These are phyloP conservation scores for Mastomys natalensis DNA, from an alignment of 2,113 vertebrate species.

Conservation along the genomic window DNA sequence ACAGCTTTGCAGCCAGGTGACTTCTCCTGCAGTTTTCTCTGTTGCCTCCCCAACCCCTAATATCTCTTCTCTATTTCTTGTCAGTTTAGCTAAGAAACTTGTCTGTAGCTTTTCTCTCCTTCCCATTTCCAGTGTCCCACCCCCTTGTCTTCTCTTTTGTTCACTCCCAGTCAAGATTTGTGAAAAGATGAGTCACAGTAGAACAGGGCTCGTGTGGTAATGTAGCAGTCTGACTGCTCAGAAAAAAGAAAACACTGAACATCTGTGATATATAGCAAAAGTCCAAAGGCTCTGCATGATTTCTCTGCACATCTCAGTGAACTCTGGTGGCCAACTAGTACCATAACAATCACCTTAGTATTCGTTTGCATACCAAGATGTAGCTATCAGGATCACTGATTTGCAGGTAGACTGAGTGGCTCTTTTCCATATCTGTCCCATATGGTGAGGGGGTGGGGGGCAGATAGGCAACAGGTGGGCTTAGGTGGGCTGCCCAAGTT, in stretches of 20 bases:
- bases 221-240: not conserved
- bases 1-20: not conserved
- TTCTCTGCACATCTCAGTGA: not conserved
- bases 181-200: not conserved
- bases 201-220: not conserved
- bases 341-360: not conserved
- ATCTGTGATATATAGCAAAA: not conserved
- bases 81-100: not conserved
- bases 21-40: not conserved
- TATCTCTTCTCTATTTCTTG: not conserved
- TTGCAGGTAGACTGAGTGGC: not conserved
- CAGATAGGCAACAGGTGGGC: no score
- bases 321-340: not conserved
- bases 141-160: not conserved
- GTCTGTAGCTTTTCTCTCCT: conserved; percentile 11
- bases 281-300: not conserved
- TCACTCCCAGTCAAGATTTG: conserved; percentile 20
- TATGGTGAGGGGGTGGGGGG: not conserved
- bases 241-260: conserved; percentile 9
- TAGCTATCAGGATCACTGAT: not conserved
- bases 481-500: not conserved
- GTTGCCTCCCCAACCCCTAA: not conserved
- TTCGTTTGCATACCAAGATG: not conserved
- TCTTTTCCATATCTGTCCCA: not conserved
- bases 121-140: not conserved